Evolutionary conservation across 2,797 vertebrate genomes (phyloP).

Genomic region (Hippocampus kuda): DNA sequence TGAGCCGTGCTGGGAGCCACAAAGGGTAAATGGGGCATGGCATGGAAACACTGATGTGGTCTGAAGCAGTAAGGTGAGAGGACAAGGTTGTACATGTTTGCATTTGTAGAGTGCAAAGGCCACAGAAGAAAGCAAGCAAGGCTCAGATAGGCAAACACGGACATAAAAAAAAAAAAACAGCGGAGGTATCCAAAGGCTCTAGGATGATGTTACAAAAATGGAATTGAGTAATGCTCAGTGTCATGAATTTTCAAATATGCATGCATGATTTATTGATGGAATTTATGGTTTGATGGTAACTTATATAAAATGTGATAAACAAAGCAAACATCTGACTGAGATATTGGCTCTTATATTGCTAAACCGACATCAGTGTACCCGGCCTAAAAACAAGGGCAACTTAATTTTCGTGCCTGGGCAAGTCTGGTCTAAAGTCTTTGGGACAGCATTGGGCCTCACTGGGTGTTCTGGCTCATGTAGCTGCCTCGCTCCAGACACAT

Average conservation of each 20-base stretch:
- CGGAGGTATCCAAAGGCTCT: conserved; percentile 5
- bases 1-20: conserved; percentile 32
- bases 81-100: conserved; percentile 17
- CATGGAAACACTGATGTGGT: conserved; percentile 48
- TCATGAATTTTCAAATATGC: background rate
- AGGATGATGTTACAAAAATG: background rate
- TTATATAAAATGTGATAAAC: background rate
- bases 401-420: too few relatives aligned
- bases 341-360: too few relatives aligned
- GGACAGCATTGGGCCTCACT: too few relatives aligned
- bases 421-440: too few relatives aligned
- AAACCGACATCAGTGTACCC: too few relatives aligned
- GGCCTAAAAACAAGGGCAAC: too few relatives aligned
- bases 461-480: too few relatives aligned
- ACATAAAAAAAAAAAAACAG: conserved; percentile 32
- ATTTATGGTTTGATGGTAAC: background rate
- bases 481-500: too few relatives aligned
- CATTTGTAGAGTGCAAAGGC: conserved; percentile 37
- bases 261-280: background rate
- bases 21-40: conserved; percentile 44
- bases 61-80: conserved; percentile 30
- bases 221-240: background rate
- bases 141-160: conserved; percentile 12
- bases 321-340: background rate
- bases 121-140: conserved; percentile 18